Evolutionary conservation across 2,113 vertebrate genomes (phyloP).

Genomic region (Ammodramus savannarum): DNA sequence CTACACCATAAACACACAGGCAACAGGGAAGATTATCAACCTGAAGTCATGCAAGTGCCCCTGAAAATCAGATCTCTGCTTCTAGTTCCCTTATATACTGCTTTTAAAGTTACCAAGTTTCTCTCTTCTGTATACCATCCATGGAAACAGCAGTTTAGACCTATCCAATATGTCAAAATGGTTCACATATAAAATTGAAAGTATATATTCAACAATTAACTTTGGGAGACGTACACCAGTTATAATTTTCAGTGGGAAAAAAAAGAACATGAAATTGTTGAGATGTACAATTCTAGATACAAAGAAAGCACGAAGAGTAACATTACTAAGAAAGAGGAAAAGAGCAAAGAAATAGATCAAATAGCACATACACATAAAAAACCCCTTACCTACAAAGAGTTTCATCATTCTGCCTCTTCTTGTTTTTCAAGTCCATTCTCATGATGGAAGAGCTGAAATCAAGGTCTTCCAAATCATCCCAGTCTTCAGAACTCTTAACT

Average conservation of each 20-base stretch:
- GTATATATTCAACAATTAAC: not conserved
- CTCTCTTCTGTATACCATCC: not conserved
- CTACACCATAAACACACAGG: not conserved
- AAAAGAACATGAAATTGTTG: not conserved
- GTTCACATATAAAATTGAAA: not conserved
- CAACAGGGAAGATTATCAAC: not conserved
- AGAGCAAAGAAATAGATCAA: not conserved
- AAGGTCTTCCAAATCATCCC: conserved; percentile 84
- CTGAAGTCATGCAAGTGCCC: not conserved
- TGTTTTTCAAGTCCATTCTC: conserved; percentile 76
- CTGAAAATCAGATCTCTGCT: not conserved
- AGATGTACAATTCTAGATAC: not conserved
- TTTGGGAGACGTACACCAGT: not conserved
- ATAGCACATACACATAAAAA: not conserved
- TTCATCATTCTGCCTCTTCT: conserved; percentile 77
- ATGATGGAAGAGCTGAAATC: conserved; percentile 70
- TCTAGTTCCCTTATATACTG: not conserved
- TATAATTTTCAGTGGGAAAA: not conserved
- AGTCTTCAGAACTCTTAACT: conserved; percentile 81
- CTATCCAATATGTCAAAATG: not conserved
- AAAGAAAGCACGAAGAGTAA: not conserved
- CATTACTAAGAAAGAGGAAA: not conserved
- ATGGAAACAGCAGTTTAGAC: not conserved
- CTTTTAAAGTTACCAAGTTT: not conserved
- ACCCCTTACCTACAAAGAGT: conserved; percentile 75